Conservation (phyloP, 92 coral and sea anemone species). For the Anthopleura xanthogrammica region DNA sequence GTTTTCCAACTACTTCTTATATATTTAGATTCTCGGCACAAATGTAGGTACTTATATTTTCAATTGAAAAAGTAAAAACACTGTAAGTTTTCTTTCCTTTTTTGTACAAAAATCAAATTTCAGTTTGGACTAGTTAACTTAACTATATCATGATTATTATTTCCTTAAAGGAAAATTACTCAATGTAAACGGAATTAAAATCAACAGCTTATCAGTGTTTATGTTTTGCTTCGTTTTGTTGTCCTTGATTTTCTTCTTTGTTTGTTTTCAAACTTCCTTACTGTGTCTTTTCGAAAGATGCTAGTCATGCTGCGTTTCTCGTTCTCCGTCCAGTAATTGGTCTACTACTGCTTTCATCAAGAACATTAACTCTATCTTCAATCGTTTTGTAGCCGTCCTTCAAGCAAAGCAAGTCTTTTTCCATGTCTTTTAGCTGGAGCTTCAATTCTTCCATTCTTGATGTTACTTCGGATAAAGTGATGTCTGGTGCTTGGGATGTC, state of each 20-base stretch:
- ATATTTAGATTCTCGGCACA: too few species aligned
- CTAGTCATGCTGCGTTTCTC: constrained; percentile 26
- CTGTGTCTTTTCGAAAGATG: not conserved
- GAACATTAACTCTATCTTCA: constrained; percentile 17
- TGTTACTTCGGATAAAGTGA: not conserved
- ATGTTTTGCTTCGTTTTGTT: not conserved
- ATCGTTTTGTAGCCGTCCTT: constrained; percentile 18
- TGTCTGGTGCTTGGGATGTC: not conserved
- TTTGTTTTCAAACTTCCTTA: not conserved
- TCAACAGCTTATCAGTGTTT: too few species aligned
- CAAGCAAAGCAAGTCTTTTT: constrained; percentile 17
- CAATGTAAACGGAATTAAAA: too few species aligned
- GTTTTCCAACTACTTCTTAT: not conserved
- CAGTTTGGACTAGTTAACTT: too few species aligned
- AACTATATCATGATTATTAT: too few species aligned
- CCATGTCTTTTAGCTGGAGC: constrained; percentile 14
- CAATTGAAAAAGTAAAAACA: too few species aligned
- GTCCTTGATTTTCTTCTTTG: not conserved
- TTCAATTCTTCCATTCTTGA: constrained; percentile 24
- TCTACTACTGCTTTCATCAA: constrained; percentile 1
- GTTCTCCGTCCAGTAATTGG: constrained; percentile 10
- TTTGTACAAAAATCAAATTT: too few species aligned
- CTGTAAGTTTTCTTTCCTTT: too few species aligned
- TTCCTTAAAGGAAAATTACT: too few species aligned
- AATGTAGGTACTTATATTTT: too few species aligned